A percentile compares a stretch with the other conserved stretches of the same genome.
Evolutionary conservation across 2,888 invertebrate genomes (phyloP).

Genomic region (Ormyrus thymus): DNA sequence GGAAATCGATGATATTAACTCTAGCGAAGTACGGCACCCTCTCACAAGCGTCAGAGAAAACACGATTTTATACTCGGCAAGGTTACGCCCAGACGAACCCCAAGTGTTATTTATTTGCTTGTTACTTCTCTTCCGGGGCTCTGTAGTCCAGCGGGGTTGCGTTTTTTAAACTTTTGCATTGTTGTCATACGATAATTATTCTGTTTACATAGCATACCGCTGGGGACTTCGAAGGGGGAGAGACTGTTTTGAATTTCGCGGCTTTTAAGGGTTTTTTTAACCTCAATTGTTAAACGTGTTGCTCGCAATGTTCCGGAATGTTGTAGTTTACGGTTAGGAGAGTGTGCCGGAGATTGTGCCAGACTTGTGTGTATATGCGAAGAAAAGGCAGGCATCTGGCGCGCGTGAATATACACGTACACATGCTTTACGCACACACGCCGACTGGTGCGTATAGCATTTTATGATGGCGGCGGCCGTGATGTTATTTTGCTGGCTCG

Average conservation of each 20-base stretch:
- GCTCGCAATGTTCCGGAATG: not conserved
- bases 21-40: no score
- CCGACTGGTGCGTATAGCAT: conserved; percentile 30
- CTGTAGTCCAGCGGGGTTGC: not conserved
- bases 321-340: not conserved
- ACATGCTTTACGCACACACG: conserved; percentile 10
- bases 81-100: conserved; percentile 15
- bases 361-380: conserved; percentile 12
- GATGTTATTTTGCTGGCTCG: conserved; percentile 61
- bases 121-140: not conserved
- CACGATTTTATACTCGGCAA: not conserved
- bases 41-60: not conserved
- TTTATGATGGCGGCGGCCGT: conserved; percentile 66
- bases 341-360: not conserved
- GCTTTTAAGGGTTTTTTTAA: not conserved
- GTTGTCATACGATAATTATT: not conserved
- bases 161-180: conserved; percentile 3
- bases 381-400: conserved; percentile 37
- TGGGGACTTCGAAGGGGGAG: not conserved
- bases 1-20: conserved; percentile 24
- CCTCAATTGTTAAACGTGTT: not conserved
- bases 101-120: not conserved
- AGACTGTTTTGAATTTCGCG: not conserved
- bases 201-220: conserved; percentile 2
- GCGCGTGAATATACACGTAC: conserved; percentile 10